Conservation (phyloP, 2,113 vertebrate genomes). For the Agapornis roseicollis region DNA sequence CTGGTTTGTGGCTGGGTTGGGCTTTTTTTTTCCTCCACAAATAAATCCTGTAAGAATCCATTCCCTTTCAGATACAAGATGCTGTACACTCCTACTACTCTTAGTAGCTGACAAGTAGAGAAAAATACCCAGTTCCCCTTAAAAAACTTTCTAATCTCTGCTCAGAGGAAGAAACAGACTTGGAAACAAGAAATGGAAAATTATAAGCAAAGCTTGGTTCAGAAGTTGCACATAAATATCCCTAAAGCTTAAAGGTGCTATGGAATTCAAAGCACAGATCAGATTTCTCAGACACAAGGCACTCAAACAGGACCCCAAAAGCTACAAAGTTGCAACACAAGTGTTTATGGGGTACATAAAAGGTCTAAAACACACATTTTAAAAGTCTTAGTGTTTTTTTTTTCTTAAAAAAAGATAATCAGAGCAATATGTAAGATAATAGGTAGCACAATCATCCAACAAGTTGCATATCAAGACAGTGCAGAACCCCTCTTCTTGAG, state of each 20-base stretch:
- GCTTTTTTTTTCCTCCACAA: neutral
- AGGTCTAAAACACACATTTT: rapidly evolving
- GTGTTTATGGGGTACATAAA: neutral
- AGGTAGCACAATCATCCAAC: neutral
- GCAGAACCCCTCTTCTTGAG: neutral
- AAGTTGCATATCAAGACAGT: neutral
- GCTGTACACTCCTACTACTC: neutral
- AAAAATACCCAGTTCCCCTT: neutral
- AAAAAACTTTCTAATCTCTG: neutral
- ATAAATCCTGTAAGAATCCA: neutral
- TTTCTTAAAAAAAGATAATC: neutral
- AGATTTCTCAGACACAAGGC: neutral
- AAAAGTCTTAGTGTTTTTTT: neutral
- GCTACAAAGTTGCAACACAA: neutral
- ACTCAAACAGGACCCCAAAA: neutral
- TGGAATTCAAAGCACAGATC: neutral
- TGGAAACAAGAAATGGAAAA: neutral
- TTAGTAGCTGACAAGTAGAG: neutral
- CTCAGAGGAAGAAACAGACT: neutral
- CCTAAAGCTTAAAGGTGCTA: neutral
- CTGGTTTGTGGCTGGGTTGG: neutral
- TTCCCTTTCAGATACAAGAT: neutral
- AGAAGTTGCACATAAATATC: neutral
- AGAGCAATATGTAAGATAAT: neutral
- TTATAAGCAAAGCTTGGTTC: neutral